Base-by-base conservation (phyloP, 2,113 vertebrate genomes). In the Australoheros scitulus region DNA sequence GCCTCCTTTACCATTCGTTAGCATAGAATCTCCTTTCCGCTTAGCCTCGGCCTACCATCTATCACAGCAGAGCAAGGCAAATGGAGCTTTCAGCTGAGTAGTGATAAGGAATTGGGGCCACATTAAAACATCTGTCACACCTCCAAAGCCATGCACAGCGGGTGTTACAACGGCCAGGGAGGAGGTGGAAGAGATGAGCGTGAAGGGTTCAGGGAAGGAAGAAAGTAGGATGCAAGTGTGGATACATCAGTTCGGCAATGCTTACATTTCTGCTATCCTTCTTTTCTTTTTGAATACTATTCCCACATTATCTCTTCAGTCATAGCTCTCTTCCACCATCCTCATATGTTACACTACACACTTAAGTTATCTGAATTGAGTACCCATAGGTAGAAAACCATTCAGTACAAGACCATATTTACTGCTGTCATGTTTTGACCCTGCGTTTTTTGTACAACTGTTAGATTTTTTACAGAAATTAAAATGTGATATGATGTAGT, bases 121-220 rank as follows among this genome's bases (percentile, higher is more conserved):
- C 90, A 86, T 91, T 88, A 83, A 91, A 91, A 93, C 85, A 93
- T 92, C 93, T 92, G 91, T 94, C 92, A 92, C 88, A 87, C 82
- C 88, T 84, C 78, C 63, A 38, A 65, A 84, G 81, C 61, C 55
- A 38, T 5, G 26, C 83, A 34, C 57, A 70, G 83, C 14, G 1
- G 76, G 59, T 32, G 22, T 84, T 65, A 75, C 76, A 32, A 65
- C 5, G 7, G 24, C 29, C 10, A 14, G 9, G 57, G 59, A 63
- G 75, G 63, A 84, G 80, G 72, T 1, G 24, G 20, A 56, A 29
- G 60, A 24, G 38, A 6, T 34, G 83, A 57, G 18, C 26, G 22
- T 20, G 76, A 63, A 58, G 65, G 43, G 11, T 18, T 61, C 41
- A 65, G 59, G 17, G 20, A 55, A 77, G 38, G 32, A 79, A 56